These are phyloP conservation scores for Andrena haemorrhoa DNA, from an alignment of 2,888 invertebrate genomes.

Conservation along the genomic window DNA sequence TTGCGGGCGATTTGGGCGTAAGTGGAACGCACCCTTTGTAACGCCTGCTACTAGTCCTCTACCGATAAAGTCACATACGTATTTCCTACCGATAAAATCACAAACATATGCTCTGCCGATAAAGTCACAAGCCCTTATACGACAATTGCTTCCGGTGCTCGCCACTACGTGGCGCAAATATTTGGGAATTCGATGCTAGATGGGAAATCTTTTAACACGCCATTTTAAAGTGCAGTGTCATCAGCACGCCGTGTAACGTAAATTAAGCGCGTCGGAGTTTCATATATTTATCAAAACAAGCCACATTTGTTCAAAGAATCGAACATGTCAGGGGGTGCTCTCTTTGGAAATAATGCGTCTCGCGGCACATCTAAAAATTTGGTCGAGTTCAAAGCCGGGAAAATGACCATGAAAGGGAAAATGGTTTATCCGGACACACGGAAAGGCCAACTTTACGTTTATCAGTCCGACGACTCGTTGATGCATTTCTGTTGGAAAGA, in stretches of 20 bases:
- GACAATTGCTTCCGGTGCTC: neutral
- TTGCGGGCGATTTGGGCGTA: no score
- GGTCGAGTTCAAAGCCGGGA: constrained; percentile 98
- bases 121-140: neutral
- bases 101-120: no score
- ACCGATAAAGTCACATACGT: no score
- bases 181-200: constrained; percentile 16
- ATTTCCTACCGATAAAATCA: constrained; percentile 5
- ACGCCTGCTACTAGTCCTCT: no score
- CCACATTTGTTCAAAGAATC: constrained; percentile 29
- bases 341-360: constrained; percentile 91
- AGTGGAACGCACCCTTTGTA: no score
- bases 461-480: constrained; percentile 98
- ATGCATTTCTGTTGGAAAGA: constrained; percentile 99
- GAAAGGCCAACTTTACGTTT: constrained; percentile 97
- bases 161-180: constrained; percentile 15
- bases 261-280: constrained; percentile 51
- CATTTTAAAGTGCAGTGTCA: constrained; percentile 78
- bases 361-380: constrained; percentile 95
- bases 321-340: constrained; percentile 87
- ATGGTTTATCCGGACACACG: constrained; percentile 97
- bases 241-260: constrained; percentile 55
- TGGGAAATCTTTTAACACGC: constrained; percentile 52
- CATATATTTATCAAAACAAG: constrained; percentile 43
- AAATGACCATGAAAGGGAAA: constrained; percentile 97